Percentiles rank a stretch among this genome's conserved stretches.
Conservation (phyloP, 2,888 invertebrate genomes). For the Notodonta dromedarius region DNA sequence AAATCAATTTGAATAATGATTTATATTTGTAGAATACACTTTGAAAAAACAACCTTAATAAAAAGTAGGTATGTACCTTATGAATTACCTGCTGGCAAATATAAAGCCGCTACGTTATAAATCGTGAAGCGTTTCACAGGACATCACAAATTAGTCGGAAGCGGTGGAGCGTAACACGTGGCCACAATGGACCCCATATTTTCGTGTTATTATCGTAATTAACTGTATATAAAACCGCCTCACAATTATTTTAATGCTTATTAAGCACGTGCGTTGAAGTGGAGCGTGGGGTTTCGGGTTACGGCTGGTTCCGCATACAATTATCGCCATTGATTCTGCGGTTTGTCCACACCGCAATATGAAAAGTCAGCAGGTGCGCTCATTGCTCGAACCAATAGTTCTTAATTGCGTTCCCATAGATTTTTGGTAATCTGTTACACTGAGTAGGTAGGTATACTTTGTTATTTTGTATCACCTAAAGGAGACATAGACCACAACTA, state of each 20-base stretch:
- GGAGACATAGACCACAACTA: too few species aligned
- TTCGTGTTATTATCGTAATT: constrained; percentile 77
- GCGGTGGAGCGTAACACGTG: constrained; percentile 66
- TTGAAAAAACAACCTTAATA: not conserved
- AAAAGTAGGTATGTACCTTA: not conserved
- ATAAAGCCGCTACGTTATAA: not conserved
- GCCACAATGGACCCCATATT: constrained; percentile 67
- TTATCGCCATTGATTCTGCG: constrained; percentile 83
- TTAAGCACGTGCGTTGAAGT: constrained; percentile 78
- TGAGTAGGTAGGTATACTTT: not conserved
- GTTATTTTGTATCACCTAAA: too few species aligned
- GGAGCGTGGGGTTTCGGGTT: constrained; percentile 64
- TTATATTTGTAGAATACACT: too few species aligned
- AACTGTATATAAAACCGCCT: constrained; percentile 77
- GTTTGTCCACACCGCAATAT: constrained; percentile 49
- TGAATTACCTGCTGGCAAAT: not conserved
- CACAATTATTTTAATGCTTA: constrained; percentile 76
- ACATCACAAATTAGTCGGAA: constrained; percentile 77
- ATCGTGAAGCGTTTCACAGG: constrained; percentile 53
- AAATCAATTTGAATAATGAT: too few species aligned
- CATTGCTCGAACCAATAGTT: constrained; percentile 13
- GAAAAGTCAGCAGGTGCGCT: constrained; percentile 61
- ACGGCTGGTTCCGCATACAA: constrained; percentile 62
- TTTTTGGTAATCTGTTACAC: constrained; percentile 8
- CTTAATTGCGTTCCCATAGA: constrained; percentile 45